phyloP scores from a whole-genome alignment of 2,888 invertebrate species.

The Frankliniella intonsa region DNA sequence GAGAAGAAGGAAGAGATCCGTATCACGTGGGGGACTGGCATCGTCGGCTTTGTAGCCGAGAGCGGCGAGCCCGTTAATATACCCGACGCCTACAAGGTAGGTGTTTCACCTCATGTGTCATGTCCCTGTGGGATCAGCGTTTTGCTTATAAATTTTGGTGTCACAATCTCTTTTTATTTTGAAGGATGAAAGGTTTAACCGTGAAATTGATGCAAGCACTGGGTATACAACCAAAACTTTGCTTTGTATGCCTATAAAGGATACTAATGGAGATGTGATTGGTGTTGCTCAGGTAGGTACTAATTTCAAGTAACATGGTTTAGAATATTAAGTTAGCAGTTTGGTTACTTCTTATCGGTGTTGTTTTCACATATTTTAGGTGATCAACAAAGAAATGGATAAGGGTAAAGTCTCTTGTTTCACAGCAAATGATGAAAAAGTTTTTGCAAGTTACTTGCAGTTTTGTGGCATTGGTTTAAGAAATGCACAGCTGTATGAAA shows the following conservation, averaged over 20 bases:
- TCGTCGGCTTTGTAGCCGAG: conserved; percentile 90
- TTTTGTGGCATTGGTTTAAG: conserved; percentile 94
- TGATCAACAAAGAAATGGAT: conserved; percentile 85
- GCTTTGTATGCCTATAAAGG: conserved; percentile 93
- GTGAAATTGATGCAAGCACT: conserved; percentile 87
- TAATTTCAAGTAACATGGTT: not conserved
- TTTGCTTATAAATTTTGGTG: not conserved
- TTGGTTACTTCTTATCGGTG: not conserved
- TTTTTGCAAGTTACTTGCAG: conserved; percentile 88
- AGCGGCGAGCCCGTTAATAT: conserved; percentile 91
- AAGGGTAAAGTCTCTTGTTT: conserved; percentile 55
- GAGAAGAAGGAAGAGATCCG: conserved; percentile 87
- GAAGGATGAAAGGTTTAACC: conserved; percentile 85
- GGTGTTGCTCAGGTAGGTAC: conserved; percentile 86
- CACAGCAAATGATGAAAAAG: conserved; percentile 81
- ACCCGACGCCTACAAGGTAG: conserved; percentile 88
- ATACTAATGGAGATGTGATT: conserved; percentile 88
- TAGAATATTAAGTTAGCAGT: conserved; percentile 37
- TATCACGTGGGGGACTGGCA: conserved; percentile 92
- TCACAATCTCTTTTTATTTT: conserved; percentile 38
- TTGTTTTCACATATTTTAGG: conserved; percentile 49
- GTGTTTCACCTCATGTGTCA: not conserved
- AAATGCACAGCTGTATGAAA: conserved; percentile 93
- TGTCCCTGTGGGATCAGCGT: not conserved
- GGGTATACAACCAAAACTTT: conserved; percentile 90